These are phyloP conservation scores for Brevipalpus yothersi DNA, from an alignment of 1,140 invertebrate species.

Conservation along the genomic window DNA sequence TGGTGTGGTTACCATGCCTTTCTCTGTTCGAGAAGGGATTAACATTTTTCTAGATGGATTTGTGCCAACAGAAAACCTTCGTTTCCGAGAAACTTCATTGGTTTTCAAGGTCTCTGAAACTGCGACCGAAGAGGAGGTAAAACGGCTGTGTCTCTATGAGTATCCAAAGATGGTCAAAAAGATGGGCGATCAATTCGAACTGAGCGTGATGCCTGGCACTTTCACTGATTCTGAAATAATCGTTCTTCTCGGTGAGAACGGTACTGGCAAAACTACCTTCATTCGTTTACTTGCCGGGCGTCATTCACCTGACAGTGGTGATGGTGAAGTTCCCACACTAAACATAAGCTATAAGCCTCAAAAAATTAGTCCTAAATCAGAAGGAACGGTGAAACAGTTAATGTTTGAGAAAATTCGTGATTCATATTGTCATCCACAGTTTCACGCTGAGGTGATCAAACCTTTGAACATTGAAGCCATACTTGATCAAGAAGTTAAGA, in stretches of 20 bases:
- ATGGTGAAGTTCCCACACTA: constrained; percentile 61
- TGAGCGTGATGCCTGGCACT: constrained; percentile 61
- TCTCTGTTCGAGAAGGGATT: constrained; percentile 95
- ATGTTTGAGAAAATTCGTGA: constrained; percentile 89
- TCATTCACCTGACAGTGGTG: constrained; percentile 65
- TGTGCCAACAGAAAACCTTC: constrained; percentile 94
- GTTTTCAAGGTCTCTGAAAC: constrained; percentile 97
- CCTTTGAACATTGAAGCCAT: constrained; percentile 92
- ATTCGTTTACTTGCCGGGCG: constrained; percentile 94
- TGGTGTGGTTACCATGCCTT: constrained; percentile 98
- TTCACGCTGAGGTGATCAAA: constrained; percentile 97
- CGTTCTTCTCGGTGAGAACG: constrained; percentile 93
- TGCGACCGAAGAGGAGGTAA: constrained; percentile 86
- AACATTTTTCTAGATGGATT: constrained; percentile 99
- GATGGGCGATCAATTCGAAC: constrained; percentile 52
- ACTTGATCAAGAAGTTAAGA: constrained; percentile 87
- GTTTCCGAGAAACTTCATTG: constrained; percentile 85
- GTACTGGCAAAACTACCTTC: constrained; percentile 97
- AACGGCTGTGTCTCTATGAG: constrained; percentile 81
- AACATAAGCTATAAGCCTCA: constrained; percentile 99
- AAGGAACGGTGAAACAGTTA: constrained; percentile 67
- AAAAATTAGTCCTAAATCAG: constrained; percentile 94
- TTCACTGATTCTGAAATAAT: constrained; percentile 99
- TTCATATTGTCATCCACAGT: constrained; percentile 88
- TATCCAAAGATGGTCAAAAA: constrained; percentile 53